These are phyloP conservation scores for Tenthredo mesomela DNA, from an alignment of 2,888 invertebrate species.

Conservation along the genomic window DNA sequence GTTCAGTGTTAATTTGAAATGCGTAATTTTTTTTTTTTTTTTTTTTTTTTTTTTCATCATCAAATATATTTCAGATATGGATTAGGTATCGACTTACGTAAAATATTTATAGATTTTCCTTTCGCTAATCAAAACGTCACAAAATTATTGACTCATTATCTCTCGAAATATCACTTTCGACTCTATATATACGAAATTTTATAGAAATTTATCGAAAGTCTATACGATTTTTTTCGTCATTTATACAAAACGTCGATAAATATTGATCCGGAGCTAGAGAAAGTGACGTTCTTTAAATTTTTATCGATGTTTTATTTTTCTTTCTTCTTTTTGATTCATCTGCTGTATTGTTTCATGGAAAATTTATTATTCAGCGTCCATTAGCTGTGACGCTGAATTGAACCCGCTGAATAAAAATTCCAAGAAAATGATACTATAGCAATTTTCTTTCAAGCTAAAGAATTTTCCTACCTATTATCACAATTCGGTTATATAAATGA, in stretches of 20 bases:
- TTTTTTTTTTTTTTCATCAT: too few relatives aligned
- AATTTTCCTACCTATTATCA: neutral
- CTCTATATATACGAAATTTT: neutral
- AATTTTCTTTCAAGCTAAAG: neutral
- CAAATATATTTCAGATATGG: too few relatives aligned
- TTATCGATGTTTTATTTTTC: neutral
- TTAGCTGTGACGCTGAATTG: neutral
- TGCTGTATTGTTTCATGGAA: neutral
- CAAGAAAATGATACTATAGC: neutral
- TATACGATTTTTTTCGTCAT: neutral
- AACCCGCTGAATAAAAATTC: neutral
- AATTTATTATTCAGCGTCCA: neutral
- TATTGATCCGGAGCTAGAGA: neutral
- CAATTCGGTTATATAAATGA: neutral
- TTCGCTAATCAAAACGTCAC: neutral
- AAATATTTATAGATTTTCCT: neutral
- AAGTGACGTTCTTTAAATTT: slow-evolving; percentile 19
- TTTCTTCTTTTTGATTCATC: neutral
- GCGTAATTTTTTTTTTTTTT: neutral
- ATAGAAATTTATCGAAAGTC: slow-evolving; percentile 39
- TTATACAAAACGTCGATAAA: neutral
- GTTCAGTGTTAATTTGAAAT: neutral
- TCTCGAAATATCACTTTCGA: neutral
- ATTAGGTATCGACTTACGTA: neutral
- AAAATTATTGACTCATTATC: neutral